Base-by-base conservation (phyloP, 2,113 vertebrate species). In the Canis aureus region DNA sequence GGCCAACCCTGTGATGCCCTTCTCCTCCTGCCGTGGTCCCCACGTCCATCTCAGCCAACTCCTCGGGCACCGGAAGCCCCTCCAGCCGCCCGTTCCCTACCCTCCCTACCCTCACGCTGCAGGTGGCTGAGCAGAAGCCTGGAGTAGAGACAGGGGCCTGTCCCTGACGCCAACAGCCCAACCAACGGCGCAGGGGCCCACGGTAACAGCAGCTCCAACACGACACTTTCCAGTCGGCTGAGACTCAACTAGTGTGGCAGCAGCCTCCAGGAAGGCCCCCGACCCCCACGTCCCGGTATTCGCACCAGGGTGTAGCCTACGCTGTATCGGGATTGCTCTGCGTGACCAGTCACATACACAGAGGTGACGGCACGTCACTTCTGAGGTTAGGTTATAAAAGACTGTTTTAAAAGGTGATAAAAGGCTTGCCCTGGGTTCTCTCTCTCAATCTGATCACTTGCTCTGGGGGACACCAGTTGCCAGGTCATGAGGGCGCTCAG, bases 131-230 rank as follows among this genome's bases (percentile, higher is more conserved):
- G 73, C 27, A 27, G 73, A 88, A 73, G 78, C 29, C 51, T 53
- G 66, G 59, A 66, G 10, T 2, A 51, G 59, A 82, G 35, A 51
- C 8, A 17, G 19, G 20, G 51, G 60, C 73, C 71, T 17, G 1
- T 35, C 38, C 38, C 53, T 4, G 35, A 60, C 4, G 55, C 6
- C 20, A 1, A 25, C 22, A 23, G 55, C 60, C 76, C 51, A n/a
- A 4, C 2, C 5, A 13, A 27, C 12, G 1, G 32, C 2, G 13
- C 60, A 3, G 71, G 0, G 8, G 81, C 38, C 79, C 20, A 7
- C 22, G 27, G 8, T 53, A 4, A 35, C 9, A 59, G 27, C 15
- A 32, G 22, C 19, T 13, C 1, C n/a, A 25, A 8, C 5, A 5
- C 2, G 11, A 16, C 11, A 1, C 67, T n/a, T 12, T 11, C 57